Base-by-base conservation (phyloP, 2,113 vertebrate species). In the Mustela nigripes region DNA sequence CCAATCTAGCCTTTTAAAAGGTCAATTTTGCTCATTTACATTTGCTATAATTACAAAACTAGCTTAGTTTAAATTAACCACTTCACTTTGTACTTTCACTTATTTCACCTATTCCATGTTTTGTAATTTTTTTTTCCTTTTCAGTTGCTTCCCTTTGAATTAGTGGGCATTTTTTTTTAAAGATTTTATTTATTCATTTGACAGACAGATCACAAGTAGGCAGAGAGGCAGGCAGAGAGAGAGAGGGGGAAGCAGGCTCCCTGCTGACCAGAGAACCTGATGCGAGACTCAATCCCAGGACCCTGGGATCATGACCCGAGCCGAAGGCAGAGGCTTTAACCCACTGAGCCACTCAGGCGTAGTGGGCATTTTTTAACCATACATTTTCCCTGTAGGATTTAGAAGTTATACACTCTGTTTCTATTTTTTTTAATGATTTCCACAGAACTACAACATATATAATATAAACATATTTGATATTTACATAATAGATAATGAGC, bases 111-210 rank as follows among this genome's bases (percentile, higher is more conserved):
- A 28, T 89, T 71, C 39, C 31, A 65, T 73, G 36, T 82, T 91
- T 91, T 65, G 11, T 58, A 18, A 31, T 76, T n/a, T 45, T 48
- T 80, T 88, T 67, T 74, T 63, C 53, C 56, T 78, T 45, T 24
- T 89, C 60, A 62, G 39, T 82, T 74, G 53, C 65, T 89, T 82
- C 65, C 48, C 71, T 82, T 19, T 39, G 42, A 94, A 82, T 94
- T 92, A 45, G 15, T 71, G 83, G 48, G 4, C 69, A 36, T 71
- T 88, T 80, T 79, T 60, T 45, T 39, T 39, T 39, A 39, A 39
- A 39, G 39, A 39, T 39, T 39, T 39, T 39, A 39, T 39, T 39
- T 39, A 39, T 39, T 39, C 39, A 39, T 39, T 39, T 39, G 39
- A 39, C 39, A 39, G 39, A 39, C 39, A 39, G 39, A 39, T 39